These are phyloP conservation scores for Centroberyx gerrardi DNA, from an alignment of 2,797 vertebrate genomes.

Conservation along the genomic window DNA sequence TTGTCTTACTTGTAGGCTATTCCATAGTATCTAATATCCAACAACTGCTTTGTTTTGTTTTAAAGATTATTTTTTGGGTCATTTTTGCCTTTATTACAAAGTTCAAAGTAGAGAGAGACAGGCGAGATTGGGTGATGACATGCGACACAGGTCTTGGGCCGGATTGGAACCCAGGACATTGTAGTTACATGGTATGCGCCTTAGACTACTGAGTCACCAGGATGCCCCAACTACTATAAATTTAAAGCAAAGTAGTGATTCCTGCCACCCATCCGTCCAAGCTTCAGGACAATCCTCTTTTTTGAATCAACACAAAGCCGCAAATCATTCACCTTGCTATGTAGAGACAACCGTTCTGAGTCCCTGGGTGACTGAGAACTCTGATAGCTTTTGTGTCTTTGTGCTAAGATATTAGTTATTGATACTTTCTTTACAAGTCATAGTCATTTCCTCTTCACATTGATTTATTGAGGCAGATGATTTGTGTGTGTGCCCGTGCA, in stretches of 20 bases:
- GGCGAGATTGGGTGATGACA: too few relatives aligned
- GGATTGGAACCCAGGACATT: too few relatives aligned
- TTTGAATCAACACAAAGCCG: conserved; percentile 42
- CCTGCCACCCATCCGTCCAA: conserved; percentile 46
- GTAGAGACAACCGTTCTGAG: conserved; percentile 7
- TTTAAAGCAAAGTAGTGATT: conserved; percentile 53
- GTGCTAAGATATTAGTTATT: conserved; percentile 32
- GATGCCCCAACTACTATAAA: not conserved
- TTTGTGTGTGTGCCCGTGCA: conserved; percentile 4
- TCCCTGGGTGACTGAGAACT: conserved; percentile 31
- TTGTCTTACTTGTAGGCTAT: not conserved
- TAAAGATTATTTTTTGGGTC: too few relatives aligned
- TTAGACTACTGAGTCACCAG: too few relatives aligned
- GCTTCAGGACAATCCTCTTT: conserved; percentile 35
- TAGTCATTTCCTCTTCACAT: conserved; percentile 37
- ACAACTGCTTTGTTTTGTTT: too few relatives aligned
- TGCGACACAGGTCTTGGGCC: too few relatives aligned
- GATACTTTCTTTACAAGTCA: conserved; percentile 35
- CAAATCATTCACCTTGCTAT: conserved; percentile 50
- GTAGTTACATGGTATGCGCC: too few relatives aligned
- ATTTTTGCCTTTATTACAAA: too few relatives aligned
- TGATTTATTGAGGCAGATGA: conserved; percentile 41
- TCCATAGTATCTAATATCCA: conserved; percentile 13
- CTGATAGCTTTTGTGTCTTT: conserved; percentile 43
- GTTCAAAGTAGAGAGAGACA: too few relatives aligned